A percentile compares a stretch with the other conserved stretches of the same genome.
These are phyloP conservation scores for Prenolepis imparis DNA, from an alignment of 2,888 invertebrate species.

Conservation along the genomic window DNA sequence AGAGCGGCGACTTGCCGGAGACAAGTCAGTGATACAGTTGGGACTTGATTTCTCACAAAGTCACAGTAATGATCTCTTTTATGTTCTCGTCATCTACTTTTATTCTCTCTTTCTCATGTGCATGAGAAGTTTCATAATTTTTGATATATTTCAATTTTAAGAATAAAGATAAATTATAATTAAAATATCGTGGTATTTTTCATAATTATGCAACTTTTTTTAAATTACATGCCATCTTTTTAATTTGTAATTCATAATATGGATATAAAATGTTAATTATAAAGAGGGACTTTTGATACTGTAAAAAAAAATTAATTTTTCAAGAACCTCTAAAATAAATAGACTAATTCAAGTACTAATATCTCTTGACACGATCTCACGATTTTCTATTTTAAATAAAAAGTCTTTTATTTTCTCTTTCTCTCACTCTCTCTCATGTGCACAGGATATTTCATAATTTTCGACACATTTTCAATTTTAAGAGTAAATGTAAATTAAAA, in stretches of 20 bases:
- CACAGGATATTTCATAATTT: background rate
- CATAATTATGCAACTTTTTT: background rate
- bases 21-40: slow-evolving; percentile 46
- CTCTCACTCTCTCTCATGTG: no score
- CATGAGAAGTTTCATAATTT: background rate
- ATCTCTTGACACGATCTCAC: no score
- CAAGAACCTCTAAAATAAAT: no score
- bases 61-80: background rate
- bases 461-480: background rate
- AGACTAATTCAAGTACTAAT: no score
- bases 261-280: no score
- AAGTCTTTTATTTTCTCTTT: no score
- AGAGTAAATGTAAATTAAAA: background rate
- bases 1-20: slow-evolving; percentile 15
- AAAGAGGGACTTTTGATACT: no score
- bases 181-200: background rate
- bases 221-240: no score
- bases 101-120: background rate
- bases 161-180: background rate
- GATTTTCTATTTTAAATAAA: no score
- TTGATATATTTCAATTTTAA: background rate
- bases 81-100: background rate
- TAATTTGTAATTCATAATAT: no score
- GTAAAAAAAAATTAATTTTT: no score
- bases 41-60: slow-evolving; percentile 19